Percentiles rank a stretch among this genome's conserved stretches.
Conservation (phyloP, 2,113 vertebrate genomes). For the Recurvirostra avosetta region DNA sequence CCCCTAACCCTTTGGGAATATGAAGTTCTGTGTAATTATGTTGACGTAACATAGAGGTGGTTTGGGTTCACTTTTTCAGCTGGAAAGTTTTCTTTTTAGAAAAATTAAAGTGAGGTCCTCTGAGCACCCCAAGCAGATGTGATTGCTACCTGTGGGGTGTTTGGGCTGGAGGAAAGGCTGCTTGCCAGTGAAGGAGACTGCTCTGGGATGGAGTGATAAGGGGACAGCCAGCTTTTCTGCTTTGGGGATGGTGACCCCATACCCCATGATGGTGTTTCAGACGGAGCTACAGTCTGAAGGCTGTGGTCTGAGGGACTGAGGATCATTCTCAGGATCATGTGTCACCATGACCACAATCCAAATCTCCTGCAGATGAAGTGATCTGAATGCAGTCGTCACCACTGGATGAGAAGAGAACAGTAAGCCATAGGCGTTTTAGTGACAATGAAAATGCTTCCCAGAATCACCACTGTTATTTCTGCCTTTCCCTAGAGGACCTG, state of each 20-base stretch:
- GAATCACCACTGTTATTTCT: background rate
- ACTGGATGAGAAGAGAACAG: background rate
- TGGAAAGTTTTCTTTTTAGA: background rate
- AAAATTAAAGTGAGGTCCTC: background rate
- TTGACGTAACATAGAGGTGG: background rate
- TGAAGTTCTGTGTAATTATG: background rate
- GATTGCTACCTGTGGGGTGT: background rate
- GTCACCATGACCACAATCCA: background rate
- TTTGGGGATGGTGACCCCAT: accelerated
- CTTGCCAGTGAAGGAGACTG: background rate
- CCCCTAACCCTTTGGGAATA: background rate
- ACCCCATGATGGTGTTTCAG: background rate
- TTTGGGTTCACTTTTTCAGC: background rate
- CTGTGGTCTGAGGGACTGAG: accelerated
- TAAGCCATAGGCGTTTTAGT: background rate
- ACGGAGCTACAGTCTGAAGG: background rate
- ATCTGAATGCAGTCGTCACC: background rate
- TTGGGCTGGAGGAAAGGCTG: background rate
- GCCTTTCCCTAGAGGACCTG: background rate
- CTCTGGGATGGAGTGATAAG: background rate
- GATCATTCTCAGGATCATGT: background rate
- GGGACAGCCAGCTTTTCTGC: background rate
- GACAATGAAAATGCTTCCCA: background rate
- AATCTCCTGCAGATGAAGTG: background rate
- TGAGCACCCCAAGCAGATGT: background rate